Base-by-base conservation (phyloP, 2,797 vertebrate genomes). In the Pogoniulus pusillus region DNA sequence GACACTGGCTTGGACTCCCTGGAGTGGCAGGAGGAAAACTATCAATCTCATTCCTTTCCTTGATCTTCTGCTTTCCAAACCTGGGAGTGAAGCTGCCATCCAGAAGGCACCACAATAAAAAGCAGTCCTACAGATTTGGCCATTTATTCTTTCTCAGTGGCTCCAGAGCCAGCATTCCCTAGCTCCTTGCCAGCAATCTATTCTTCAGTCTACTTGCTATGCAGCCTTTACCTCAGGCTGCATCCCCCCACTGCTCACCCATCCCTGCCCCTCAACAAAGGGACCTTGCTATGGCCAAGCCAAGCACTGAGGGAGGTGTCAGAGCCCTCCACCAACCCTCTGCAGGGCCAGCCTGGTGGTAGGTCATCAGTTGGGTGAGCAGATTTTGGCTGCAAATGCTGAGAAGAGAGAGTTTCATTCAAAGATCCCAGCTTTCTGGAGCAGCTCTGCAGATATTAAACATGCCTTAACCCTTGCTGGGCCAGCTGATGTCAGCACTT, bases 201-300 rank as follows among this genome's bases (percentile, higher is more conserved):
- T 69, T 94, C 27, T 91, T 82, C 0, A 0, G 32, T 64, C 79
- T 92, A 68, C 70, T 94, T 87, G 59, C 77, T 69, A 65, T 81
- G 85, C 85, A 85, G 45, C 57, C n/a, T 47, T 63, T 34, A 72
- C 55, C 69, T 77, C 4, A 0, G 43, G 27, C 76, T 2, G 0
- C 1, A 0, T 71, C 11, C 41, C 65, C 41, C 45, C 4, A 13
- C 51, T 3, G 4, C 59, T 69, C 6, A 1, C 63, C 55, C 1
- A 0, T 29, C 41, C 51, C 47, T 3, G 7, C 23, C 7, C 39
- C 35, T 4, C 34, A 8, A 1, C 0, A 0, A 72, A 78, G 27
- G 51, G n/a, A 63, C 47, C n/a, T 45, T 1, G 6, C 54, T 13
- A 13, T 13, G 35, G 32, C 72, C 59, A 45, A 45, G 73, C 24